Evolutionary conservation across 2,797 vertebrate genomes (phyloP), one percentile per base, ranked within the genome.

Genomic region (Syngnathus rostellatus): DNA sequence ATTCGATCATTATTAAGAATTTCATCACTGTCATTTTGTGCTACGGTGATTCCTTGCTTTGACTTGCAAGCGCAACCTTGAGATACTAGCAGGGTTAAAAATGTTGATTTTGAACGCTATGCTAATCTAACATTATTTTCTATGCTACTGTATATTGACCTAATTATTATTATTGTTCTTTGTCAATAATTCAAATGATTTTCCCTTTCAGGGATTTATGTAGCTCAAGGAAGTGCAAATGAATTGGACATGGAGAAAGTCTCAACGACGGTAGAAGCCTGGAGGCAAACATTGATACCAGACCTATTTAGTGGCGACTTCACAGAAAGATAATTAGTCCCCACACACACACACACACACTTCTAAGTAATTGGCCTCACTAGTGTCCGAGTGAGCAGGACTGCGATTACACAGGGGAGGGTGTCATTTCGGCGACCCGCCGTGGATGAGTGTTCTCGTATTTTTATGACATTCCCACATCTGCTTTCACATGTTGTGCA

Each of bases 351-450:
- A 31, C 21, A 63, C 4, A 46, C 61, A 63, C 41, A 31, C 31
- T 31, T 31, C 31, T 31, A 62, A 38, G 23, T 23, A 63, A 17
- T n/a, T 23, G 31, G 25, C 25, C 3, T 57, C 12, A 57, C 55
- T 57, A 16, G 16, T 38, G 55, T 14, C 55, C 12, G 14, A 17
- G 55, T 37, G 25, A 57, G 31, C 55, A 6, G 5, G 12, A 55
- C 54, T 55, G 23, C 55, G 57, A 59, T 58, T 23, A 55, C 62
- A 62, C 19, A 55, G 58, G 61, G 3, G 66, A 67, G 66, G 72
- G 73, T 64, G 77, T 80, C 55, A 40, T 78, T 78, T 72, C 70
- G 68, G 70, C 73, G 71, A 58, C 62, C 67, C 60, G 46, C 65
- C 0, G 2, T 68, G 67, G 69, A 37, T 38, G 70, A 85, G 74